Evolutionary conservation across 2,797 vertebrate genomes (phyloP), one percentile per base, ranked within the genome.

Genomic region (Choloepus didactylus): DNA sequence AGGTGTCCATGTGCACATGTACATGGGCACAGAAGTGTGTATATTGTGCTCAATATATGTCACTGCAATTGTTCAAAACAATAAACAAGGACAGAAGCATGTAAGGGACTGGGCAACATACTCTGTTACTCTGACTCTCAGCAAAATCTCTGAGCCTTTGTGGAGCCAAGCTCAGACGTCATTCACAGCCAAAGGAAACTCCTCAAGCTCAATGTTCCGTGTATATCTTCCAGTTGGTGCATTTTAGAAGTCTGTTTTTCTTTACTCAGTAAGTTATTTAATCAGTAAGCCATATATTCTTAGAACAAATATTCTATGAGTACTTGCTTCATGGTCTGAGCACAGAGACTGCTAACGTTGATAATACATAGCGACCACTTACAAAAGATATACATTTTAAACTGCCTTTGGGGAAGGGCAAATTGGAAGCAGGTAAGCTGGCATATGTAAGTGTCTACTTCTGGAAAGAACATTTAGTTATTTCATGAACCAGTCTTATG

Each of bases 381-480:
- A 80, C 44, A 67, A 93, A 67, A 38, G 64, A 46, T 79, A 25
- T 54, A 31, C 1, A 87, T 73, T 86, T 96, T 54, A 89, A 92
- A 66, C 6, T 54, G 38, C 27, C 82, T 77, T 46, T 88, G 46
- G 59, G 77, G 10, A 90, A 69, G 51, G 51, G 59, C 29, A 67
- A 70, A 49, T 81, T 15, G n/a, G 62, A 93, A 90, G 81, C 23
- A 82, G 51, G 64, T 81, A 90, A 91, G 18, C 56, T 64, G 77
- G 89, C 18, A 94, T 23, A 41, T 15, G 82, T 56, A 92, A 49
- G 15, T 19, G 35, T 27, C 29, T 81, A 66, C 62, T 88, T 91
- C 86, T 83, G 59, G n/a, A 82, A 96, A 94, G 89, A 91, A 93
- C 41, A 59, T 62, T 72, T 67, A 95, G 49, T 64, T 91, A 89